phyloP scores from a whole-genome alignment of 2,888 invertebrate genomes.

The Ochropleura plecta region DNA sequence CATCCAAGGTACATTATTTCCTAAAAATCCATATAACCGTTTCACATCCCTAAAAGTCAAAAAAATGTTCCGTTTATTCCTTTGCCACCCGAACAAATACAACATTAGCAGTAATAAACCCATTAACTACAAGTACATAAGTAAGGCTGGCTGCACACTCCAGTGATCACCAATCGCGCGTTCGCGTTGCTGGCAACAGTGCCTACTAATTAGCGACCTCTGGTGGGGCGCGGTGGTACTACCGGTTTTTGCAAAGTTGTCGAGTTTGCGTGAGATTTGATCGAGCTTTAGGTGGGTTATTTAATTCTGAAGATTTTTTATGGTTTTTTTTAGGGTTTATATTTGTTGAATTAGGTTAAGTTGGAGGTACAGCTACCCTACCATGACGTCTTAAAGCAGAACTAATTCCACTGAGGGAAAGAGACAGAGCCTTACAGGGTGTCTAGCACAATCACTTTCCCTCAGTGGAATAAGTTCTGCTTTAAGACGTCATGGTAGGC shows the following conservation, averaged over 20 bases:
- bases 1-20: no score
- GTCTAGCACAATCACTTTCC: no score
- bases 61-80: not conserved
- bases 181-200: slow-evolving; percentile 69
- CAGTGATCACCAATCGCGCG: slow-evolving; percentile 85
- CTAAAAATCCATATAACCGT: no score
- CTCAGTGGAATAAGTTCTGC: no score
- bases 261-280: slow-evolving; percentile 16
- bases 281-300: slow-evolving; percentile 31
- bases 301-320: not conserved
- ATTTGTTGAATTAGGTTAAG: not conserved
- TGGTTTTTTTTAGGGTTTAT: not conserved
- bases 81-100: slow-evolving; percentile 48
- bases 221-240: slow-evolving; percentile 80
- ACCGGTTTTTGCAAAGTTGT: slow-evolving; percentile 68
- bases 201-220: slow-evolving; percentile 81
- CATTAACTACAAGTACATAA: slow-evolving; percentile 59
- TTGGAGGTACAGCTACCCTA: no score
- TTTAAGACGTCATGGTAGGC: no score
- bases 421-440: no score
- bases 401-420: no score
- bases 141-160: slow-evolving; percentile 68
- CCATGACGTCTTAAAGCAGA: no score
- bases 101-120: slow-evolving; percentile 55
- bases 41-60: not conserved